Conservation (phyloP, 2,113 vertebrate genomes). For the Atrichornis clamosus region DNA sequence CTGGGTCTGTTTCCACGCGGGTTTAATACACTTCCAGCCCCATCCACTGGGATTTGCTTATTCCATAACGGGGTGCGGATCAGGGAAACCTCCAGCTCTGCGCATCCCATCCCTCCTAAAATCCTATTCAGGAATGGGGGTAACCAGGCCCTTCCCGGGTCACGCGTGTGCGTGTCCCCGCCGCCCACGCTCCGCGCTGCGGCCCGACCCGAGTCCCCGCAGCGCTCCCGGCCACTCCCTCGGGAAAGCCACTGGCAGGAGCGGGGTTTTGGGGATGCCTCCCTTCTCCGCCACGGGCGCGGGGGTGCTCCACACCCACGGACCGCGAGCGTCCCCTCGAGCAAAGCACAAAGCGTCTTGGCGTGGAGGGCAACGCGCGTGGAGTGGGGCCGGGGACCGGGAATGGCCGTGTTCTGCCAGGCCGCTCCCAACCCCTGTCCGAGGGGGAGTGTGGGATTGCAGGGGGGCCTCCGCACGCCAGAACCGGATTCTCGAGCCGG, state of each 20-base stretch:
- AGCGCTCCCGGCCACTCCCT: neutral
- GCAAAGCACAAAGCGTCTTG: neutral
- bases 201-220: neutral
- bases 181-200: neutral
- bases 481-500: neutral
- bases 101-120: neutral
- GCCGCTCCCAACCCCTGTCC: neutral
- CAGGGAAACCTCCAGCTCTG: neutral
- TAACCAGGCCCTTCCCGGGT: no score
- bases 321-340: neutral
- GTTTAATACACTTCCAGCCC: neutral
- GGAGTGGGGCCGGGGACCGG: neutral
- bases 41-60: neutral
- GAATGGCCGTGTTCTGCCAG: neutral
- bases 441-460: rapidly evolving
- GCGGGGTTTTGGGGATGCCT: neutral
- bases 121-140: rapidly evolving
- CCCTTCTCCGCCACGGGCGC: rapidly evolving
- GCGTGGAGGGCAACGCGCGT: neutral
- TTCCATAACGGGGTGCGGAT: neutral
- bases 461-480: neutral
- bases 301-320: neutral
- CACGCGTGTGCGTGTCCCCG: neutral
- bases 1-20: neutral
- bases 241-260: neutral